phyloP scores from a whole-genome alignment of 2,113 vertebrate genomes.

The Triplophysa siluroides region DNA sequence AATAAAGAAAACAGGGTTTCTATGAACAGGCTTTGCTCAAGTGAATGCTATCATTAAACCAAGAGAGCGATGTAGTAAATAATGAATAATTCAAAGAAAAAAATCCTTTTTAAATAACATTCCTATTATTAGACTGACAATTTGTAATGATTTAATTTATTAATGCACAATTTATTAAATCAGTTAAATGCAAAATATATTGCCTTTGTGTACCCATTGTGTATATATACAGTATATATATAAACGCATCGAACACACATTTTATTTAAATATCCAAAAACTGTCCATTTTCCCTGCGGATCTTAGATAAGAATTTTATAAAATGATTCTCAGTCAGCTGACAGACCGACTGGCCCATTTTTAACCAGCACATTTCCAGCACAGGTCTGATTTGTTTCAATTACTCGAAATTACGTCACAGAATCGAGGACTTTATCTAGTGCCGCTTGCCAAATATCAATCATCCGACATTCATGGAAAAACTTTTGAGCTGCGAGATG shows the following conservation, averaged over 20 bases:
- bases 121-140: too few species aligned
- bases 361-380: conserved; percentile 24
- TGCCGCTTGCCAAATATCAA: conserved; percentile 26
- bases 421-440: conserved; percentile 48
- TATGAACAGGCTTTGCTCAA: not conserved
- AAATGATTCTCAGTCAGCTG: not conserved
- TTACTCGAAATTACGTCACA: conserved; percentile 56
- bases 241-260: too few species aligned
- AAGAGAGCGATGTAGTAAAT: too few species aligned
- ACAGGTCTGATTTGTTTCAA: conserved; percentile 46
- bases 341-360: not conserved
- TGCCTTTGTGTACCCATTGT: not conserved
- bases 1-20: not conserved
- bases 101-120: too few species aligned
- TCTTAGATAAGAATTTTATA: not conserved
- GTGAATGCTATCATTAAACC: too few species aligned
- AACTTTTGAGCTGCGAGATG: conserved; percentile 54
- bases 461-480: conserved; percentile 38
- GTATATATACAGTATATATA: too few species aligned
- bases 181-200: not conserved
- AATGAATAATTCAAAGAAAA: too few species aligned
- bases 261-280: too few species aligned
- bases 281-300: too few species aligned
- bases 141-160: too few species aligned
- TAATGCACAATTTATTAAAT: too few species aligned